Evolutionary conservation across 1,140 invertebrate species (phyloP).

Genomic region (Carcinoscorpius rotundicauda): DNA sequence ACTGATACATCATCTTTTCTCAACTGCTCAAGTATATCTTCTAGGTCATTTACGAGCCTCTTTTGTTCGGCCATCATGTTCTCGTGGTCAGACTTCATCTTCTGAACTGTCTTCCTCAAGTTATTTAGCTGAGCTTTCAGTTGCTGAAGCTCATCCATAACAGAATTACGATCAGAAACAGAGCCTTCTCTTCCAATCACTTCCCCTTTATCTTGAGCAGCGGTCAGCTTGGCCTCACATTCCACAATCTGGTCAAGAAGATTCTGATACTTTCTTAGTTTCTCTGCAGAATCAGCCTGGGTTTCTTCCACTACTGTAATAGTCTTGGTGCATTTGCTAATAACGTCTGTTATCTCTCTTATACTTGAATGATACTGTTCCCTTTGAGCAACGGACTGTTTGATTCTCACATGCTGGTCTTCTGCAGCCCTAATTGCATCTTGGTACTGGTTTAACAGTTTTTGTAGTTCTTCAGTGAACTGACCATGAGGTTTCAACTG

Average conservation of each 20-base stretch:
- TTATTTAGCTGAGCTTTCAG: slow-evolving; percentile 70
- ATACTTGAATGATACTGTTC: slow-evolving; percentile 77
- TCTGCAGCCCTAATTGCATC: slow-evolving; percentile 69
- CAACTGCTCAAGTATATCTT: slow-evolving; percentile 67
- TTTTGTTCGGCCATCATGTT: slow-evolving; percentile 71
- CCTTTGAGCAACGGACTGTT: slow-evolving; percentile 59
- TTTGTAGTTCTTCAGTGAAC: slow-evolving; percentile 56
- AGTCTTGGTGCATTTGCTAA: slow-evolving; percentile 72
- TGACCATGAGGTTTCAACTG: slow-evolving; percentile 44
- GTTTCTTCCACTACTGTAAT: slow-evolving; percentile 70
- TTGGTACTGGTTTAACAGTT: slow-evolving; percentile 63
- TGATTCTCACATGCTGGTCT: slow-evolving; percentile 51
- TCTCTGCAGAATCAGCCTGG: slow-evolving; percentile 63
- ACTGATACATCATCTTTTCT: slow-evolving; percentile 69
- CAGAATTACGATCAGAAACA: slow-evolving; percentile 66
- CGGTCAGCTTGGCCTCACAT: slow-evolving; percentile 70
- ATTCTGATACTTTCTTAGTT: slow-evolving; percentile 76
- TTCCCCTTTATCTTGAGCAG: slow-evolving; percentile 78
- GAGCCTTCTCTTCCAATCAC: slow-evolving; percentile 79
- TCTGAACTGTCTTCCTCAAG: slow-evolving; percentile 65
- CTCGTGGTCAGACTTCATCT: slow-evolving; percentile 71
- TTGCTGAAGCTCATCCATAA: slow-evolving; percentile 72
- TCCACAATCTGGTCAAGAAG: slow-evolving; percentile 58
- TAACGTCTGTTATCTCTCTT: slow-evolving; percentile 72
- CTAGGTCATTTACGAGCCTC: slow-evolving; percentile 62